Percentiles rank a stretch among this genome's conserved stretches.
These are phyloP conservation scores for Platyrinchus mystaceus DNA, from an alignment of 2,797 vertebrate genomes.

Conservation along the genomic window DNA sequence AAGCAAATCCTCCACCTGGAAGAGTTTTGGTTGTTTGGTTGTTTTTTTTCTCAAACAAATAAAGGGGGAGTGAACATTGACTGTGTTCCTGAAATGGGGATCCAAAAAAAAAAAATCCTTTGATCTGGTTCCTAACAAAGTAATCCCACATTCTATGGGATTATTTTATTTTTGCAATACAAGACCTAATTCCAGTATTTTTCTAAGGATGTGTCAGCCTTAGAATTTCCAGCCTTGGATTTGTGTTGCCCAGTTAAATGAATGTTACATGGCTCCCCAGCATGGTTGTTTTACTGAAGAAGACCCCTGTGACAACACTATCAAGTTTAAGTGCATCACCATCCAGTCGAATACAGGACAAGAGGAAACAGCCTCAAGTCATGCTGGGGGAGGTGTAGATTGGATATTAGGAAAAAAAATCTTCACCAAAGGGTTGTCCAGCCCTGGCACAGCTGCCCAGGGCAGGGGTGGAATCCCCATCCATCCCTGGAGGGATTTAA, in stretches of 20 bases:
- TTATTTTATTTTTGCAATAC: not conserved
- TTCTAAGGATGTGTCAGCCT: not conserved
- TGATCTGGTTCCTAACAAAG: not conserved
- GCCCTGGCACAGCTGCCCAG: not conserved
- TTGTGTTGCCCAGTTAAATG: too few species aligned
- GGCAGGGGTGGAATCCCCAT: not conserved
- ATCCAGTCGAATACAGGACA: not conserved
- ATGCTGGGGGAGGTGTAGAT: accelerated
- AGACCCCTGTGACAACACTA: not conserved
- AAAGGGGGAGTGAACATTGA: not conserved
- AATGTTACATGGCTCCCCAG: not conserved
- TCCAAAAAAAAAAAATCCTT: not conserved
- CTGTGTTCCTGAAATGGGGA: not conserved
- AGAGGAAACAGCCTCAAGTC: accelerated
- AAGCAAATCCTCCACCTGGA: not conserved
- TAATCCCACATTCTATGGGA: not conserved
- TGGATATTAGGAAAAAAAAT: not conserved
- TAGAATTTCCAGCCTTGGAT: not conserved
- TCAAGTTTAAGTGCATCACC: not conserved
- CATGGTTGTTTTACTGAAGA: not conserved
- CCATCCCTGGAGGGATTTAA: not conserved
- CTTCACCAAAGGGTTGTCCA: not conserved
- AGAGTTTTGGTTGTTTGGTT: not conserved
- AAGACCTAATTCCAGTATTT: not conserved
- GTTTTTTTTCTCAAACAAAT: not conserved